Evolutionary conservation across 30 jellyfish, hydroid and myxozoan species (phyloP).

Genomic region (Aurelia aurita): DNA sequence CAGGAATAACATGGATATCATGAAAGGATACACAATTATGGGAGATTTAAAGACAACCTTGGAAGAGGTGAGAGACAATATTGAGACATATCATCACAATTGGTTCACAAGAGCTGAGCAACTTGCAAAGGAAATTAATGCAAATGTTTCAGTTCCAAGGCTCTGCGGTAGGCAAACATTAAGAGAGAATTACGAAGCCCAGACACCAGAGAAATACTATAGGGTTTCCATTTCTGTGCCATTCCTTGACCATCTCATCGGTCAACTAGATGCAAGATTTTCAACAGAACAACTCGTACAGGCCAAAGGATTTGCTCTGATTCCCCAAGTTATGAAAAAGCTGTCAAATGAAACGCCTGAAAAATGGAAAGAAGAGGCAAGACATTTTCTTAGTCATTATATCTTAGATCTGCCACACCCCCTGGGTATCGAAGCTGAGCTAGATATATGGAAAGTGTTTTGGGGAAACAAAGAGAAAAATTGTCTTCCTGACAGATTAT

Average conservation of each 20-base stretch:
- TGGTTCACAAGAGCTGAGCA: conserved; percentile 1
- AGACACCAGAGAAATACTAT: neutral
- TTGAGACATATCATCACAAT: neutral
- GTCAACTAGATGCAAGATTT: neutral
- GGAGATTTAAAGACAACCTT: neutral
- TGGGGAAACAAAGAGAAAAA: conserved; percentile 8
- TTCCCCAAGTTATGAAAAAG: too few relatives aligned
- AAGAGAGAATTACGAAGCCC: neutral
- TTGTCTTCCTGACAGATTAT: conserved; percentile 9
- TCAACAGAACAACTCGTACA: conserved; percentile 6
- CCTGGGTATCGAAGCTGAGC: conserved; percentile 10
- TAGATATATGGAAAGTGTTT: conserved; percentile 4
- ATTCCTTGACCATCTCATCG: conserved; percentile 1
- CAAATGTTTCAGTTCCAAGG: neutral
- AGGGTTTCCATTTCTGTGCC: neutral
- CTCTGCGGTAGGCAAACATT: neutral
- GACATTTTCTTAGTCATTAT: neutral
- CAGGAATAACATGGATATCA: neutral
- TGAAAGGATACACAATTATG: neutral
- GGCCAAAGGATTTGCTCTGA: conserved; percentile 11
- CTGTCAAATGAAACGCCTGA: too few relatives aligned
- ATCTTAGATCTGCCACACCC: conserved; percentile 22
- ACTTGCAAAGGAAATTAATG: neutral
- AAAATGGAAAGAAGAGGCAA: conserved; percentile 7
- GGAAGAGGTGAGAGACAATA: neutral